A percentile compares a stretch with the other conserved stretches of the same genome.
Evolutionary conservation across 2,797 vertebrate species (phyloP).

Genomic region (Poeciliopsis infans): DNA sequence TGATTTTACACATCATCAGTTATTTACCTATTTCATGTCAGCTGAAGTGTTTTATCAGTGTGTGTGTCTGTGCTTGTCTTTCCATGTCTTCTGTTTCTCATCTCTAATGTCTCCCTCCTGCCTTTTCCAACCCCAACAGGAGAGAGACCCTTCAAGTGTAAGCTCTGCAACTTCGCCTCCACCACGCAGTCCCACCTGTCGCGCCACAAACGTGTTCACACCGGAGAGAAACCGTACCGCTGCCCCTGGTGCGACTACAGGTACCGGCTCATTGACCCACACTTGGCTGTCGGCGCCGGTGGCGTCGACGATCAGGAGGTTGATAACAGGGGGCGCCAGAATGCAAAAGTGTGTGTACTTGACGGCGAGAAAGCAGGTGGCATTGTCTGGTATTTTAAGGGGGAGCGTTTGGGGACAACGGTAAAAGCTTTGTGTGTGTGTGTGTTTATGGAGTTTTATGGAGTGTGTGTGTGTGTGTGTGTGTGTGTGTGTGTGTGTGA

Average conservation of each 20-base stretch:
- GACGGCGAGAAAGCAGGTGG: conserved; percentile 68
- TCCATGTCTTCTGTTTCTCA: conserved; percentile 21
- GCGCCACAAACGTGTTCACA: conserved; percentile 95
- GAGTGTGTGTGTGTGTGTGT: conserved; percentile 18
- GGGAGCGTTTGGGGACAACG: background rate
- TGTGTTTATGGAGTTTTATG: conserved; percentile 15
- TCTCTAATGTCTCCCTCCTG: conserved; percentile 27
- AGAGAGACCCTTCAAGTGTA: conserved; percentile 97
- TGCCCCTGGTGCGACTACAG: conserved; percentile 99
- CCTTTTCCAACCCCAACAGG: conserved; percentile 76
- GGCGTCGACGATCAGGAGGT: conserved; percentile 64
- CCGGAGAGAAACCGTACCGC: conserved; percentile 96
- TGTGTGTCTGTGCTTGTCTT: background rate
- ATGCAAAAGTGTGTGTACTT: conserved; percentile 26
- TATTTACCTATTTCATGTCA: background rate
- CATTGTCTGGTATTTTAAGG: conserved; percentile 54
- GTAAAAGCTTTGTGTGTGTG: conserved; percentile 27
- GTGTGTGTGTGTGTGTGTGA: conserved; percentile 21
- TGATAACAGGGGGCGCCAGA: conserved; percentile 59
- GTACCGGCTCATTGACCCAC: conserved; percentile 81
- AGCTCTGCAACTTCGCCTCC: conserved; percentile 96
- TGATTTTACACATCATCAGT: background rate
- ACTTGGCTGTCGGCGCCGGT: conserved; percentile 60
- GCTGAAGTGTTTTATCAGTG: background rate
- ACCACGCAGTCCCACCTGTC: conserved; percentile 98